These are phyloP conservation scores for Lacanobia wlatinum DNA, from an alignment of 2,888 invertebrate genomes.

Conservation along the genomic window DNA sequence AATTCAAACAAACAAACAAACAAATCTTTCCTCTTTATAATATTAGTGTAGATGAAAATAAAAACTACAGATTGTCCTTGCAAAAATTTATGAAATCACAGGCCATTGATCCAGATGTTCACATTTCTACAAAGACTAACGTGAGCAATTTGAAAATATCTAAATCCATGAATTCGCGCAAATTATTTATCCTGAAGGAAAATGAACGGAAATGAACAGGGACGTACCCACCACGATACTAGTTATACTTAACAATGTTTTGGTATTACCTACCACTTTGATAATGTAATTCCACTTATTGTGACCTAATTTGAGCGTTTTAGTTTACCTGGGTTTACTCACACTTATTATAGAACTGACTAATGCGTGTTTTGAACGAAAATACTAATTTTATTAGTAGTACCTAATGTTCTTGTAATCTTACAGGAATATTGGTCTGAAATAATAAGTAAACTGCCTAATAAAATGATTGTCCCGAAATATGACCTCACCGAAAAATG, in stretches of 20 bases:
- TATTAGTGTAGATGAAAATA: too few relatives aligned
- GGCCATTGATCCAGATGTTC: too few relatives aligned
- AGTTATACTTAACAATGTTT: not conserved
- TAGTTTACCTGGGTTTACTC: not conserved
- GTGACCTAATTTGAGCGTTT: slow-evolving; percentile 9
- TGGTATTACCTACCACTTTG: not conserved
- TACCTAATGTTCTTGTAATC: too few relatives aligned
- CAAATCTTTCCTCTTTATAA: too few relatives aligned
- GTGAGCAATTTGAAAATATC: not conserved
- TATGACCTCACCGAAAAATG: not conserved
- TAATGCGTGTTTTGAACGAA: too few relatives aligned
- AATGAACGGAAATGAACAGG: slow-evolving; percentile 5
- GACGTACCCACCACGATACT: not conserved
- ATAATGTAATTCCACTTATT: not conserved
- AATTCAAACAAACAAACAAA: too few relatives aligned
- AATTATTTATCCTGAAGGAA: not conserved
- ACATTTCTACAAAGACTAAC: too few relatives aligned
- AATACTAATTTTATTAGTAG: too few relatives aligned
- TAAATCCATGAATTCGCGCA: not conserved
- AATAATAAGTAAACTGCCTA: too few relatives aligned
- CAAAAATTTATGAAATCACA: too few relatives aligned
- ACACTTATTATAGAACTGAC: not conserved
- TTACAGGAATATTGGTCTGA: too few relatives aligned
- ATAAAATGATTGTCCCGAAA: not conserved
- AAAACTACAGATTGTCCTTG: too few relatives aligned